phyloP scores from a whole-genome alignment of 2,797 vertebrate species.

The Sebastes nivosus region DNA sequence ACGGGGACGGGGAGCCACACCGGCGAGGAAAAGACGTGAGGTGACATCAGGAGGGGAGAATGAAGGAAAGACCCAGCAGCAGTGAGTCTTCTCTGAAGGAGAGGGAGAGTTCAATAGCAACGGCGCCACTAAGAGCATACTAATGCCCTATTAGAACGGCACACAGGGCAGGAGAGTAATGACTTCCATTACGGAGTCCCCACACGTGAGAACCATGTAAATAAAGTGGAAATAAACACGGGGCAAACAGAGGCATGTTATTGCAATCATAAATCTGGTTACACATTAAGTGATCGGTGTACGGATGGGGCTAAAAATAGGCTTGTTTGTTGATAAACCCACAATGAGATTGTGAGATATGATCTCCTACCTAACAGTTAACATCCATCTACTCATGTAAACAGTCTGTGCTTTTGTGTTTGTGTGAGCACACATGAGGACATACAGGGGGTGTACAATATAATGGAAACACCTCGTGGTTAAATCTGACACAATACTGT shows the following conservation, averaged over 20 bases:
- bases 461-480: background rate
- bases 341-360: background rate
- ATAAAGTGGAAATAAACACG: conserved; percentile 32
- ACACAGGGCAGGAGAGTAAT: conserved; percentile 51
- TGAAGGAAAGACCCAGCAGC: conserved; percentile 22
- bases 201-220: conserved; percentile 40
- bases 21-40: conserved; percentile 15
- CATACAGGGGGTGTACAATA: background rate
- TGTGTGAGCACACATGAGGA: background rate
- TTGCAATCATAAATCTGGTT: conserved; percentile 53
- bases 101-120: conserved; percentile 34
- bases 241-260: conserved; percentile 27
- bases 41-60: conserved; percentile 23
- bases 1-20: background rate
- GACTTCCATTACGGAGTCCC: conserved; percentile 52
- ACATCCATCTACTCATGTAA: background rate
- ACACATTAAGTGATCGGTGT: conserved; percentile 37
- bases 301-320: conserved; percentile 5
- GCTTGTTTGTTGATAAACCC: background rate
- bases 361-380: background rate
- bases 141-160: conserved; percentile 55
- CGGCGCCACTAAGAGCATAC: conserved; percentile 54
- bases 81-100: conserved; percentile 12
- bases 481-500: background rate
- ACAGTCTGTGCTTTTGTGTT: background rate